Evolutionary conservation across 23 tunicate species (phyloP).

Genomic region (Diplosoma virens): DNA sequence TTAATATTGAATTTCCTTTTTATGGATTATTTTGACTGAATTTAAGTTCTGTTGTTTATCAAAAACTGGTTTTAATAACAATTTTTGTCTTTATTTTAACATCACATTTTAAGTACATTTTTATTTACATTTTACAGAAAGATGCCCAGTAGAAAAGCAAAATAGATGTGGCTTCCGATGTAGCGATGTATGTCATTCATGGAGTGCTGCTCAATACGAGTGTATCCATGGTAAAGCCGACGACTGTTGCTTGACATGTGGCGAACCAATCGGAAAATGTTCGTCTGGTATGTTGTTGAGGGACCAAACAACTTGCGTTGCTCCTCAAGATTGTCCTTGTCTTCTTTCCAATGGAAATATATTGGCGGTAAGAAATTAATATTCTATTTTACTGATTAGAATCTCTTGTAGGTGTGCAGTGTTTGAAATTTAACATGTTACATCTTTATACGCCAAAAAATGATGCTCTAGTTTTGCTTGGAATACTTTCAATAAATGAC

Average conservation of each 20-base stretch:
- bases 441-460: too few species aligned
- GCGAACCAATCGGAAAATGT: conserved; percentile 48
- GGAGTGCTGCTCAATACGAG: conserved; percentile 94
- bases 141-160: conserved; percentile 52
- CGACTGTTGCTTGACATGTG: conserved; percentile 85
- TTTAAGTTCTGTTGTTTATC: too few species aligned
- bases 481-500: too few species aligned
- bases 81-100: not conserved
- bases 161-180: conserved; percentile 83
- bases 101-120: not conserved
- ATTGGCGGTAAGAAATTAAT: conserved; percentile 59
- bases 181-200: conserved; percentile 84
- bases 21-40: too few species aligned
- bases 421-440: too few species aligned
- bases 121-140: conserved; percentile 43
- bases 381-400: not conserved
- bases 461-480: too few species aligned
- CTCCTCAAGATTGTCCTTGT: conserved; percentile 87
- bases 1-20: too few species aligned
- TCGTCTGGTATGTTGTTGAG: conserved; percentile 65
- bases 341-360: conserved; percentile 87
- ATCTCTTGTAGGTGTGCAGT: too few species aligned
- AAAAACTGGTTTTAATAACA: too few species aligned
- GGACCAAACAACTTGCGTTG: conserved; percentile 63
- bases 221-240: conserved; percentile 65